Evolutionary conservation across 2,113 vertebrate genomes (phyloP).

Genomic region (Natator depressus): DNA sequence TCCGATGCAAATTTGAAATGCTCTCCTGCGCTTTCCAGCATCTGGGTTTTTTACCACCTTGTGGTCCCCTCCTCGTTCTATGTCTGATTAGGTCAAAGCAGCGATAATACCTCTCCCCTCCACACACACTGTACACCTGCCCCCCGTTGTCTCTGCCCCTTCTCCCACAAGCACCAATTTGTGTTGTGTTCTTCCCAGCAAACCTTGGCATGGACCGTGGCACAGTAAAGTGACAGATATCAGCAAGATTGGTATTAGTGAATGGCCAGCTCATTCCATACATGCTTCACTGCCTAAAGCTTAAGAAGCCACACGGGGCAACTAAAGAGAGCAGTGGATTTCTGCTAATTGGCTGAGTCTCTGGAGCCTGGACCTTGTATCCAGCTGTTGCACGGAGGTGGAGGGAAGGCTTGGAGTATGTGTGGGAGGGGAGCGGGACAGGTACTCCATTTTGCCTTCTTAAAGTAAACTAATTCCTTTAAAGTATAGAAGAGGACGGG

Average conservation of each 20-base stretch:
- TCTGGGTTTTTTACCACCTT: background rate
- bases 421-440: background rate
- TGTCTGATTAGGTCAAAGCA: background rate
- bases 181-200: background rate
- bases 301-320: conserved; percentile 11
- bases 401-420: background rate
- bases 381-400: conserved; percentile 1
- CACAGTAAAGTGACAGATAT: conserved; percentile 32
- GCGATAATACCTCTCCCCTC: background rate
- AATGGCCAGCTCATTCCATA: background rate
- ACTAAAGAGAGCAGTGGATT: conserved; percentile 40
- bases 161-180: background rate
- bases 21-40: background rate
- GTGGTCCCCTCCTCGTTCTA: conserved; percentile 2
- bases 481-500: background rate
- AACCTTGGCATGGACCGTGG: background rate
- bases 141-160: background rate
- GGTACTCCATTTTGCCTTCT: background rate
- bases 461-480: background rate
- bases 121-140: background rate
- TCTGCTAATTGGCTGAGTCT: conserved; percentile 32
- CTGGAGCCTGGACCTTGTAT: background rate
- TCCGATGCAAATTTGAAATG: background rate
- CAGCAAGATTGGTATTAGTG: conserved; percentile 11
- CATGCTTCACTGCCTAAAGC: conserved; percentile 37